Evolutionary conservation across 2,113 vertebrate species (phyloP), one percentile per base, ranked within the genome.

Genomic region (Tautogolabrus adspersus): DNA sequence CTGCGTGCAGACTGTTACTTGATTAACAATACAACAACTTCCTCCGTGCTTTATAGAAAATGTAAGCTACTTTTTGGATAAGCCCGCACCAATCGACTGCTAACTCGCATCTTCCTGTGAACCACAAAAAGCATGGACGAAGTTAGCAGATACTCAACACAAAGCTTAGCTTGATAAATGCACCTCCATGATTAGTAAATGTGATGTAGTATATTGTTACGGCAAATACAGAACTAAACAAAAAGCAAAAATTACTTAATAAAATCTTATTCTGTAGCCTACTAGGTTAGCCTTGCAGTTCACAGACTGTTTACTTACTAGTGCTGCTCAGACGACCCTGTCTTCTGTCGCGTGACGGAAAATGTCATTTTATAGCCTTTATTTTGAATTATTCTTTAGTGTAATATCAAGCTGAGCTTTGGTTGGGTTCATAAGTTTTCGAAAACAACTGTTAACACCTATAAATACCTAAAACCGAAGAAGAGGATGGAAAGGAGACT

Each of bases 221-320:
- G 19, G 1, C 5, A 47, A 46, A 49, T 21, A 2, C 4, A 46
- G 1, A 6, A 19, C 0, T 3, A 2, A 19, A 49, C 42, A 38
- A 1, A 59, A 10, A 16, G 10, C 8, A 22, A 44, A 56, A 46
- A 7, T 3, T 22, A 68, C 40, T 46, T 4, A 19, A 58, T 11
- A 0, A 0, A n/a, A 8, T 68, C 26, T 26, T 26, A 34, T 37
- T 52, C 10, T 49, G 3, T 21, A 26, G 26, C 2, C 26, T 26
- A 42, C 70, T 79, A 21, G 18, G 6, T 30, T 38, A 72, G 84
- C 78, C 13, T 51, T 1, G 58, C 5, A 61, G 86, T 81, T 81
- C 76, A 38, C 30, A 21, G 12, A 60, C 64, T 60, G 73, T 72
- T 82, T 83, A 88, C 83, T 70, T 81, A 2, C 51, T 59, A 3